Evolutionary conservation across 1,140 invertebrate species (phyloP), one percentile per base, ranked within the genome.

Genomic region (Gerris buenoi): DNA sequence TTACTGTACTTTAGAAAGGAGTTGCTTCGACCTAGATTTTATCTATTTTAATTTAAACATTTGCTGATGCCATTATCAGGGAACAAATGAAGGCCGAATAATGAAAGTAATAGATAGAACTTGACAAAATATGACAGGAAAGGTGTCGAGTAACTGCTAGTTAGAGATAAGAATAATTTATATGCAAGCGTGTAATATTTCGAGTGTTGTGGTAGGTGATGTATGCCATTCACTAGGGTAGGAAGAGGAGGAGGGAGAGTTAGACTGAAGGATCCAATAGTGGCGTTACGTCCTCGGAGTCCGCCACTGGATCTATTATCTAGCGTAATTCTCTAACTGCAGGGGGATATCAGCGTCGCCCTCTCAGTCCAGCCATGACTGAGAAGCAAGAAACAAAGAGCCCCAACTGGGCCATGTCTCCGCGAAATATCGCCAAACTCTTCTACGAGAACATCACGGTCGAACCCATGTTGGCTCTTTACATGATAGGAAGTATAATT

Each of bases 401-500:
- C 33, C 61, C 61, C 25, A 23, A 10, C n/a, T 13, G 33, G 66
- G 3, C 22, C 76, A 73, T 76, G 64, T 5, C 13, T 74, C 0
- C 62, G 68, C 1, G 69, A 75, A 65, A 79, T 79, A 67, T 75
- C 74, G 67, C 70, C 70, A 25, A 76, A 73, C 59, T 64, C 5
- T 5, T 81, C 18, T 70, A 75, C 25, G 73, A 71, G 26, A 84
- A 88, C 72, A 86, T 89, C 28, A 90, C 88, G 0, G 88, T 91
- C 3, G 88, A 91, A 73, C 88, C 88, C 0, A 86, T 90, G 78
- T 75, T 91, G 56, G 87, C 87, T 0, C 86, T 85, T 69, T 90
- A 88, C 73, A 88, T 91, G 25, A 89, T 90, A 80, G 87, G 88
- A 1, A 87, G 87, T 66, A 87, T 90, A 18, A 77, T 90, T 1